Evolutionary conservation across 2,888 invertebrate species (phyloP).

Genomic region (Microplitis manilae): DNA sequence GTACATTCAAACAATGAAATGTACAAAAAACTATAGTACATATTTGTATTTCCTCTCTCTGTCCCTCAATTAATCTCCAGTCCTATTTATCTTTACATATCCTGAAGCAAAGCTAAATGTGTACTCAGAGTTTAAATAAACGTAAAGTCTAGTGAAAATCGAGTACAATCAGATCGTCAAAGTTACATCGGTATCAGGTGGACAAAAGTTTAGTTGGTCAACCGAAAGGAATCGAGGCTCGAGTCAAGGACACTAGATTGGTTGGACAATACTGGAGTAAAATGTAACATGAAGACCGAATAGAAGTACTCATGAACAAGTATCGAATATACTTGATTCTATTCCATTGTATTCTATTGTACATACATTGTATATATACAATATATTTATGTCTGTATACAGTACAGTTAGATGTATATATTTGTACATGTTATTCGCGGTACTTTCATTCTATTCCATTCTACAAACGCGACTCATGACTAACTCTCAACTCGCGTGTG

Average conservation of each 20-base stretch:
- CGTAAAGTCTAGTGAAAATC: background rate
- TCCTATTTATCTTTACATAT: background rate
- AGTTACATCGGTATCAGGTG: background rate
- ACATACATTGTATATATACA: background rate
- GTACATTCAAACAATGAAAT: background rate
- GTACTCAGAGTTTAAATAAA: background rate
- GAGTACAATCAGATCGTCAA: background rate
- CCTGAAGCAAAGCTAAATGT: background rate
- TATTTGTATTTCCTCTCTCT: background rate
- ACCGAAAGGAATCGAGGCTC: background rate
- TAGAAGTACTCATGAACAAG: background rate
- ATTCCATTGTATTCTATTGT: background rate
- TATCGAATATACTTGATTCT: background rate
- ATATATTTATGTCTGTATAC: background rate
- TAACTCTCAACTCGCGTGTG: constrained; percentile 25
- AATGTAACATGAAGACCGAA: background rate
- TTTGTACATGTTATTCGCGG: background rate
- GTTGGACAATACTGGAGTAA: background rate
- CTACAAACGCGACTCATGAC: constrained; percentile 25
- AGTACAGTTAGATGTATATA: background rate
- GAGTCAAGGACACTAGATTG: background rate
- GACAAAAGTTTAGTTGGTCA: background rate
- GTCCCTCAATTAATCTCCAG: background rate
- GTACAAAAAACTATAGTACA: background rate
- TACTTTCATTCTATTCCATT: background rate